Conservation (phyloP, 37 sponge, comb jelly and placozoan species). For the Beroe forskalii region DNA sequence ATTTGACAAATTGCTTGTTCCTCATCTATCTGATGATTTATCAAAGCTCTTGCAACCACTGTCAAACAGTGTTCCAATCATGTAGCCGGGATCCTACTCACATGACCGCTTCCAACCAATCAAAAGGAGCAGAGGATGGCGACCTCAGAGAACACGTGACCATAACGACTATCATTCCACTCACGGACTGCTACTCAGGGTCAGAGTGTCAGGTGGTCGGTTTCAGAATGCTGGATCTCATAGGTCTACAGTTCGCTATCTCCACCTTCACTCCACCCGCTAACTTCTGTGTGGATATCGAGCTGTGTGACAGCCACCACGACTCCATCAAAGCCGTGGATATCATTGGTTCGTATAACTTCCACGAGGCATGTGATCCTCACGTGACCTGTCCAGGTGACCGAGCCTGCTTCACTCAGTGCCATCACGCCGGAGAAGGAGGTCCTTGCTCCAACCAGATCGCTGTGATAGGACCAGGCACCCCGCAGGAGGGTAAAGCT, state of each 20-base stretch:
- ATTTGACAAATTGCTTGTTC: no score
- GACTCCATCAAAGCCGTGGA: neutral
- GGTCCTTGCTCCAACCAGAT: conserved; percentile 1
- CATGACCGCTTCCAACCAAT: no score
- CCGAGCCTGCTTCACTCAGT: neutral
- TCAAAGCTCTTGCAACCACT: no score
- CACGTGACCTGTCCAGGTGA: neutral
- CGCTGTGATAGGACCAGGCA: conserved; percentile 43
- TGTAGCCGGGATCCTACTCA: no score
- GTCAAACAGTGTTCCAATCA: neutral
- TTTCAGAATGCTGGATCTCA: neutral
- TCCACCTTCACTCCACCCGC: neutral
- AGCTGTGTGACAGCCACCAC: conserved; percentile 28
- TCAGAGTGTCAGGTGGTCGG: neutral
- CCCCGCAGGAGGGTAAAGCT: conserved; percentile 53
- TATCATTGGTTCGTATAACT: conserved; percentile 15
- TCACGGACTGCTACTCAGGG: conserved; percentile 1
- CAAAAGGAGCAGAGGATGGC: neutral
- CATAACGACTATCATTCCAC: conserved; percentile 12
- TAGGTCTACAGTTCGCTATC: neutral
- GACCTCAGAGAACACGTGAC: neutral
- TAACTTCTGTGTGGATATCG: neutral
- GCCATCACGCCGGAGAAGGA: neutral
- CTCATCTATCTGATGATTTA: no score
- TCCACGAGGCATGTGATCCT: neutral